Conservation (phyloP, 2,888 invertebrate genomes). For the Eustalomyia histrio region DNA sequence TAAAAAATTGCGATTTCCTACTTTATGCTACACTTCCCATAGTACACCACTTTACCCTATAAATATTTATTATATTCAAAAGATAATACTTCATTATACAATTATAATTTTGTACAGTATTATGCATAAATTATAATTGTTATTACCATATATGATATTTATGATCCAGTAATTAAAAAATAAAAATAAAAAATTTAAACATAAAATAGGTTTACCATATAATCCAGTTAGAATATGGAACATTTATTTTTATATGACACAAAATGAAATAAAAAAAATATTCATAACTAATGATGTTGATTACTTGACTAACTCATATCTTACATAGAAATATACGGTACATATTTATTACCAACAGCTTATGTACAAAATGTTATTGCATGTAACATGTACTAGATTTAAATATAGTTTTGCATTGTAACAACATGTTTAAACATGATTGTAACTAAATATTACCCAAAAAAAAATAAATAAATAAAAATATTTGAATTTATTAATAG, state of each 20-base stretch:
- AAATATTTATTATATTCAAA: too few relatives aligned
- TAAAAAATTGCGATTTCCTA: too few relatives aligned
- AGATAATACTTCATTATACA: neutral
- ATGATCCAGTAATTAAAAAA: neutral
- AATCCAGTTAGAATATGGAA: neutral
- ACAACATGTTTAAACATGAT: constrained; percentile 59
- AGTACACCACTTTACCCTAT: too few relatives aligned
- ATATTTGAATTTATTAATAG: constrained; percentile 16
- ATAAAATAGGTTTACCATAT: neutral
- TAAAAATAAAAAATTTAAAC: neutral
- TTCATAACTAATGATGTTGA: constrained; percentile 21
- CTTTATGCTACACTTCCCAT: too few relatives aligned
- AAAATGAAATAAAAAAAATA: neutral
- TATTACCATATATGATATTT: neutral
- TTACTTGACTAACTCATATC: neutral
- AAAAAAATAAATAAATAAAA: constrained; percentile 24
- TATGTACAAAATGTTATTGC: constrained; percentile 3
- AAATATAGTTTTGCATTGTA: constrained; percentile 46
- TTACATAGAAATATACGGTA: neutral
- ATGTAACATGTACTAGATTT: constrained; percentile 29
- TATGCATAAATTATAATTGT: neutral
- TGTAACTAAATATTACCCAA: constrained; percentile 52
- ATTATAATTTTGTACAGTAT: too few relatives aligned
- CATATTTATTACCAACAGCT: too few relatives aligned
- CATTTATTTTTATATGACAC: neutral